Base-by-base conservation (phyloP, 2,113 vertebrate genomes). In the Caracal caracal region DNA sequence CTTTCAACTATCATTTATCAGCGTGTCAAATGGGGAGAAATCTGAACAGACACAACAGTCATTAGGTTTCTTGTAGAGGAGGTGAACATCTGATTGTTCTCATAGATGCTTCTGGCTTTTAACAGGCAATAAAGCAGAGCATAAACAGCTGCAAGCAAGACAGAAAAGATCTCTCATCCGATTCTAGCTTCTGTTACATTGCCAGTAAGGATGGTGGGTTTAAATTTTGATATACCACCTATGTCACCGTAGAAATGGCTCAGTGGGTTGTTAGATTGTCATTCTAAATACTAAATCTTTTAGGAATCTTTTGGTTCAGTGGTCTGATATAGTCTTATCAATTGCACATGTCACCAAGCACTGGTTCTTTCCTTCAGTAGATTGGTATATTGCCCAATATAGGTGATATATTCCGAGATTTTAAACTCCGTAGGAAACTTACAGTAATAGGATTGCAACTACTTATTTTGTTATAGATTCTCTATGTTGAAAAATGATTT, bases 81-180 rank as follows among this genome's bases (percentile, higher is more conserved):
- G 11, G 19, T 73, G 11, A 80, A 76, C 15, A 51, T 81, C 76
- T 90, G 26, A 93, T 35, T 93, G 89, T 90, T 78, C 93, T 84
- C 56, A 90, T 56, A 96, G 89, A 63, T 93, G 88, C 63, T 95
- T 61, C 86, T 81, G 90, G 78, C 61, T 97, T 80, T 97, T 92
- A 92, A 94, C 93, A 90, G 97, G 93, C 80, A 96, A 71, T 43
- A 80, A 96, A 88, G 6, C 61, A 95, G 93, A 97, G 59, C 63
- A 59, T 30, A 86, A 98, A 95, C 76, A 98, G 82, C 92, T 96
- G 53, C 66, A 92, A 95, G 94, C 90, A 87, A 97, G 95, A 94
- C 40, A 94, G 88, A 91, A 68, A 61, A 88, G 53, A 80, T 95
- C 10, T 96, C 97, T 98, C 80, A 43, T 61, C 82, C 43, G 37